phyloP scores from a whole-genome alignment of 2,888 invertebrate species.

The Zygaena filipendulae region DNA sequence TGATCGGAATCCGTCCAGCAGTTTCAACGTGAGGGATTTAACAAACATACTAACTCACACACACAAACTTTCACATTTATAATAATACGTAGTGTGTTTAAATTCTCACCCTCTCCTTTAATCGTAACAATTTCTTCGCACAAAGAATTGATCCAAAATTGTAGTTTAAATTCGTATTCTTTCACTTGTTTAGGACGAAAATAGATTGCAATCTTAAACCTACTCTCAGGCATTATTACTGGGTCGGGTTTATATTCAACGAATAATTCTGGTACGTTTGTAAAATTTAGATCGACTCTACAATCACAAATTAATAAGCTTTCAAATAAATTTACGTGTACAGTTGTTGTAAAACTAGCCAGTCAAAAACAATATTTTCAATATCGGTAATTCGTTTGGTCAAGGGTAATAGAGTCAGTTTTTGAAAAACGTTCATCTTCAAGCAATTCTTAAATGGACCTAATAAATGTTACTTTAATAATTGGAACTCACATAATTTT shows the following conservation, averaged over 20 bases:
- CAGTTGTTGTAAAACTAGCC: too few species aligned
- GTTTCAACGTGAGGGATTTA: not conserved
- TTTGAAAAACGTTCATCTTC: too few species aligned
- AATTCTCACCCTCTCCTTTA: slow-evolving; percentile 61
- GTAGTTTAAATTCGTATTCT: slow-evolving; percentile 56
- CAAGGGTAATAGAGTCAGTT: too few species aligned
- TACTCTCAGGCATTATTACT: slow-evolving; percentile 42
- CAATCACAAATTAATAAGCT: slow-evolving; percentile 20
- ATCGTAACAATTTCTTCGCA: slow-evolving; percentile 58
- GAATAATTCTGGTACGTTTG: slow-evolving; percentile 57
- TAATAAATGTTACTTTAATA: too few species aligned
- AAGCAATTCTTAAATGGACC: too few species aligned
- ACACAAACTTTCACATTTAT: not conserved
- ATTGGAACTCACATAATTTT: slow-evolving; percentile 34
- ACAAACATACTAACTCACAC: not conserved
- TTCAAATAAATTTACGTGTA: too few species aligned
- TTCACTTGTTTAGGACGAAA: slow-evolving; percentile 66
- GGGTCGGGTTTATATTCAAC: slow-evolving; percentile 45
- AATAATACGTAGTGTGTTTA: slow-evolving; percentile 1
- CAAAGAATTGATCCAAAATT: slow-evolving; percentile 65
- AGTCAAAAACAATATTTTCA: too few species aligned
- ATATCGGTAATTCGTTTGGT: too few species aligned
- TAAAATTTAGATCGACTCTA: slow-evolving; percentile 63
- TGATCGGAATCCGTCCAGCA: too few species aligned
- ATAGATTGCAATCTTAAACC: slow-evolving; percentile 54